Evolutionary conservation across 2,888 invertebrate genomes (phyloP), one percentile per base, ranked within the genome.

Genomic region (Tetrapedia diversipes): DNA sequence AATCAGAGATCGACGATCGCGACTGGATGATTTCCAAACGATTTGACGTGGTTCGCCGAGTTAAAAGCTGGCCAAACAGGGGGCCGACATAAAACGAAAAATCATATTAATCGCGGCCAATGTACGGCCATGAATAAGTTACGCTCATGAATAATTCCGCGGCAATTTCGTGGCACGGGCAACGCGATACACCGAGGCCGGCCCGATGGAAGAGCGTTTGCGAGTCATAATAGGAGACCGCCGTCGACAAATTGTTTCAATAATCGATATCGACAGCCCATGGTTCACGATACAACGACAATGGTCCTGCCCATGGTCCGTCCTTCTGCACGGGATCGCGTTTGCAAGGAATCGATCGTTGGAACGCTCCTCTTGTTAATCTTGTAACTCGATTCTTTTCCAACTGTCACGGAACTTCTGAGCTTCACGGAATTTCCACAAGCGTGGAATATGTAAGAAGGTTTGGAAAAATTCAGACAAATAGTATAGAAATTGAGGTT

Each of bases 91-190:
- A 41, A n/a, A 56, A 56, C 39, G 41, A 73, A 73, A 61, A 69
- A 70, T 73, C 34, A 56, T 61, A 73, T 69, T 73, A 70, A 73
- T 73, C 45, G 56, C n/a, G 69, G 32, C 24, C 45, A 47, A 43
- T 61, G 54, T 32, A 29, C 47, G 22, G 24, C 27, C 22, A 27
- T 41, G 70, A 70, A 73, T 73, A 61, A 69, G 54, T 73, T 63
- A 57, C 63, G 56, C n/a, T 73, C 56, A 73, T 73, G 70, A 70
- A 73, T 73, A 63, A 73, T 73, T 57, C 49, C 34, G 34, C 11
- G 39, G 49, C 41, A 49, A 73, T 73, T 73, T 63, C 29, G 56
- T 41, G 11, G 27, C 37, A 3, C 24, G 57, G 22, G 19, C 47
- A 39, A 49, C 27, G 37, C 37, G 66, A 54, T 54, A 57, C 57